Evolutionary conservation across 2,113 vertebrate genomes (phyloP), one percentile per base, ranked within the genome.

Genomic region (Aptenodytes patagonicus): DNA sequence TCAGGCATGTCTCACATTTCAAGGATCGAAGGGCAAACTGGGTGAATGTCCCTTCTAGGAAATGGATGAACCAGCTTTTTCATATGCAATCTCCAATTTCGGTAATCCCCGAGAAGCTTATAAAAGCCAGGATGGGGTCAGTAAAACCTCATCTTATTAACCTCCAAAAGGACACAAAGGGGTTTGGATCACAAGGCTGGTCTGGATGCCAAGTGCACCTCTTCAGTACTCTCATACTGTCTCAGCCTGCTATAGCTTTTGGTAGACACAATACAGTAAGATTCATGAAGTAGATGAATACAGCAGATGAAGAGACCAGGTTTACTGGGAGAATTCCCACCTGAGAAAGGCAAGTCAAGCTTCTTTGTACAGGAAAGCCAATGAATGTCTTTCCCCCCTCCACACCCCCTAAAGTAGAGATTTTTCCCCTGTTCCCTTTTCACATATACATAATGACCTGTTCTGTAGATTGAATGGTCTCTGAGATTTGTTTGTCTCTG

Each of bases 1-100:
- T 96, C 84, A 84, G 95, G 93, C 97, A 87, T 95, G 55, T 89
- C 97, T 98, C 94, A 91, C 75, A 90, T 98, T 98, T 98, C 90
- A 95, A 51, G 87, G 57, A 95, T 95, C 5, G 16, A 94, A 97
- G 92, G 93, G 95, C 95, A 97, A 85, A 96, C 81, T 92, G 88
- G 95, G 89, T 97, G 82, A 94, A 87, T 62, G 72, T 96, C 75
- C 71, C 82, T 97, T 95, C 96, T 96, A 97, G 93, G 95, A 91
- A 97, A 96, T 88, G 92, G 96, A 91, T 95, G 91, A 97, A 91
- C 83, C 93, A 65, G 66, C 69, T 84, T 98, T 97, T 96, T 97
- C 85, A 85, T 96, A 71, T 90, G 70, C 95, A 91, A 16, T 95
- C 92, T 97, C 79, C 78, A 93, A 83, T 97, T 97, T 97, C 6